Evolutionary conservation across 2,888 invertebrate species (phyloP), one percentile per base, ranked within the genome.

Genomic region (Perizoma affinitatum): DNA sequence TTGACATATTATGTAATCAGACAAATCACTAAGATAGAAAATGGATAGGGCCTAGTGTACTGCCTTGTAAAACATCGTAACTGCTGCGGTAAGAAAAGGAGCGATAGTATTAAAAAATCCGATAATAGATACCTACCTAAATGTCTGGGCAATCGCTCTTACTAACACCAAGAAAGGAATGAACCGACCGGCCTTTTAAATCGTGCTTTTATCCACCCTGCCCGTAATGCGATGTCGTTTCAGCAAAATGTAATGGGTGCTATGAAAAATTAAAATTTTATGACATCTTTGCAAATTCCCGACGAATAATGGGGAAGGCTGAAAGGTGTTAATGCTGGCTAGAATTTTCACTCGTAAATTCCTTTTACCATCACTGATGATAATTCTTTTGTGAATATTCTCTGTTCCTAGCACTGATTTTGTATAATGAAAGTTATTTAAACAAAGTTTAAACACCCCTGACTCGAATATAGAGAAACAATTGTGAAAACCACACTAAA

Each of bases 181-280:
- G 80, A 84, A 81, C 82, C 79, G 76, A 72, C 66, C 73, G 76
- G 76, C 81, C 81, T 84, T 84, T 85, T 83, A 83, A 83, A 86
- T 80, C 79, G 79, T 81, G 79, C 84, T 83, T 80, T 83, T 78
- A 83, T 78, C 79, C 74, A 76, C 75, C 75, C 74, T 67, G 71
- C 75, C 74, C 67, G 71, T 82, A 82, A 80, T 73, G 78, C 78
- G 72, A 72, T 71, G 75, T 79, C 84, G 78, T 82, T 84, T 78
- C 76, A 73, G 75, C 76, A 82, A 83, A 84, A 83, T 81, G 80
- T 84, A 83, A 84, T 82, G 77, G 79, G 73, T 71, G 69, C 72
- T 72, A 70, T 73, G 75, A 74, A 79, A 78, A 79, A 81, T 83
- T 82, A 80, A 79, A 80, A 81, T 84, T 85, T 83, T 80, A 83